Conservation (phyloP, 2,888 invertebrate species). For the Luffia ferchaultella region DNA sequence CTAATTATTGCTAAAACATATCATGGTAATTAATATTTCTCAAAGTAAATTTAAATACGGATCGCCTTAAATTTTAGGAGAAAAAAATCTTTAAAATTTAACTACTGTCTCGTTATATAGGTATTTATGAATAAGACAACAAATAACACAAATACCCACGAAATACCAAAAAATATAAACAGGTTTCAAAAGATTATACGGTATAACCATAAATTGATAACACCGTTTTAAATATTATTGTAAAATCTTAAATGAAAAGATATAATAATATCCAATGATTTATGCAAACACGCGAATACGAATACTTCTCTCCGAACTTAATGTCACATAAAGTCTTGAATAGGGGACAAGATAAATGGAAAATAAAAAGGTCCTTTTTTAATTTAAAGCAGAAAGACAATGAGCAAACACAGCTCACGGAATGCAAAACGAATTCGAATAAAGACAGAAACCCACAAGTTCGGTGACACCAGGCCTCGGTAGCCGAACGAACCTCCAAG, state of each 20-base stretch:
- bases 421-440: conserved; percentile 55
- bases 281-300: conserved; percentile 54
- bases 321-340: conserved; percentile 63
- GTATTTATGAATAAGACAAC: background rate
- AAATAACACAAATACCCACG: too few species aligned
- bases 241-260: too few species aligned
- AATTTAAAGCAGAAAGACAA: conserved; percentile 57
- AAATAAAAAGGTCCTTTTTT: conserved; percentile 32
- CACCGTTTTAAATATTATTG: too few species aligned
- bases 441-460: conserved; percentile 36
- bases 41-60: background rate
- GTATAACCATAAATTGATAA: too few species aligned
- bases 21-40: background rate
- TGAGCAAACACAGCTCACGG: conserved; percentile 61
- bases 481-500: conserved; percentile 25
- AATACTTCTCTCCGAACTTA: conserved; percentile 58
- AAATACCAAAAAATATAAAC: too few species aligned
- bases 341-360: conserved; percentile 48
- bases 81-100: background rate
- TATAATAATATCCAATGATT: conserved; percentile 48
- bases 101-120: too few species aligned
- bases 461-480: conserved; percentile 36
- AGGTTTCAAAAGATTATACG: too few species aligned
- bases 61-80: background rate
- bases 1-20: background rate